These are phyloP conservation scores for Drosophila ironensis DNA, from an alignment of 1,140 invertebrate species.

Conservation along the genomic window DNA sequence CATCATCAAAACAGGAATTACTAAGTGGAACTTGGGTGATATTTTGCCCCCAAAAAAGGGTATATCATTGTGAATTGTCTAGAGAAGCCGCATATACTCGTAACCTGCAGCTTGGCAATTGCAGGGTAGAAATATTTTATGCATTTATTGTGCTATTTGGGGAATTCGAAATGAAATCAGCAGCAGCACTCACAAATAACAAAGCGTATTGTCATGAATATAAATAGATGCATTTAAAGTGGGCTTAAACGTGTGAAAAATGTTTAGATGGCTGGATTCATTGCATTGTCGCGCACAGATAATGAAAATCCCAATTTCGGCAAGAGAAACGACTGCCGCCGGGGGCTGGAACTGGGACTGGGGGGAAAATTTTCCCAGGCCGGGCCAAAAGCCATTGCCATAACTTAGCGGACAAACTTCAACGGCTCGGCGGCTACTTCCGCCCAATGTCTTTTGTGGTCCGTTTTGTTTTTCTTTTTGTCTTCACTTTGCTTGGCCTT, in stretches of 20 bases:
- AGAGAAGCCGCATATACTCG: neutral
- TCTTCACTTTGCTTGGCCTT: too few relatives aligned
- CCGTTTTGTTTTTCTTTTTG: constrained; percentile 12
- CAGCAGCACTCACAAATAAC: constrained; percentile 28
- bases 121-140: constrained; percentile 18
- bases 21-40: too few relatives aligned
- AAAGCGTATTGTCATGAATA: constrained; percentile 41
- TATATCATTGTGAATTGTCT: too few relatives aligned
- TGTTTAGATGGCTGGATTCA: constrained; percentile 22
- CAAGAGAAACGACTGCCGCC: neutral
- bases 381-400: constrained; percentile 17
- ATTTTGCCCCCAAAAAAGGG: too few relatives aligned
- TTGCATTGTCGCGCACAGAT: constrained; percentile 25
- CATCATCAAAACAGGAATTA: too few relatives aligned
- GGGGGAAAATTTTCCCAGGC: constrained; percentile 19
- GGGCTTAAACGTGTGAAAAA: constrained; percentile 56
- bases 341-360: neutral
- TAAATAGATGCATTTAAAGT: constrained; percentile 50
- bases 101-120: neutral
- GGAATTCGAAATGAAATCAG: constrained; percentile 39
- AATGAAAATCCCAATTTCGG: constrained; percentile 45
- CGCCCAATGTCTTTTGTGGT: neutral
- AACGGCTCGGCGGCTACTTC: constrained; percentile 25
- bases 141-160: constrained; percentile 31
- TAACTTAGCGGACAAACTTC: constrained; percentile 29